Base-by-base conservation (phyloP, 2,797 vertebrate species). In the Hippocampus kuda region DNA sequence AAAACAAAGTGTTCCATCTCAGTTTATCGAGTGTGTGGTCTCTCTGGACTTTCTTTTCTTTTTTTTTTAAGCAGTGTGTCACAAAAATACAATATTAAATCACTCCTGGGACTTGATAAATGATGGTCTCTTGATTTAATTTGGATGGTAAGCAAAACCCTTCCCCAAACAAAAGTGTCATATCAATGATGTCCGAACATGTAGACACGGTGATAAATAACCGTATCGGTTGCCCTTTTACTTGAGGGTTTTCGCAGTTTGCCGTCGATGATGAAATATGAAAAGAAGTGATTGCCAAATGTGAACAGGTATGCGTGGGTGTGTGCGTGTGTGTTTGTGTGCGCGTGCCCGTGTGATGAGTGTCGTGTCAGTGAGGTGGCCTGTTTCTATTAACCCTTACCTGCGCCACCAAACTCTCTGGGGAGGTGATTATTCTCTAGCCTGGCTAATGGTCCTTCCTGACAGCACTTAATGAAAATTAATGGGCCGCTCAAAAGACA, bases 361-460 rank as follows among this genome's bases (percentile, higher is more conserved):
- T 69, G 73, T 77, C 57, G 73, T 84, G 81, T 86, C 82, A 76
- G 75, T 13, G 60, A 87, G 87, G 86, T 89, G 87, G 72, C 72
- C 80, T 84, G 81, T 89, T 84, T 84, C 80, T 79, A 72, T 91
- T 90, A 91, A 90, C 89, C 89, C 83, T 76, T 86, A 80, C 83
- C 83, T 87, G 79, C 66, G 67, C 80, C 71, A 72, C 73, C 82
- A 85, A 38, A 63, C 79, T 73, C 86, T 79, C 85, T 3, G 26
- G 75, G 78, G 86, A 86, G 82, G 77, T 82, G 84, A 87, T 88
- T 85, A 88, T 84, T 83, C 85, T 86, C 79, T 41, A 65, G 84
- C 75, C 83, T 88, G 86, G 81, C 86, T 90, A 90, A 90, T 90
- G 87, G 83, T 84, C 84, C 89, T 85, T 83, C 77, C 79, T 83